Conservation (phyloP, 2,797 vertebrate species). For the Siniperca scherzeri region DNA sequence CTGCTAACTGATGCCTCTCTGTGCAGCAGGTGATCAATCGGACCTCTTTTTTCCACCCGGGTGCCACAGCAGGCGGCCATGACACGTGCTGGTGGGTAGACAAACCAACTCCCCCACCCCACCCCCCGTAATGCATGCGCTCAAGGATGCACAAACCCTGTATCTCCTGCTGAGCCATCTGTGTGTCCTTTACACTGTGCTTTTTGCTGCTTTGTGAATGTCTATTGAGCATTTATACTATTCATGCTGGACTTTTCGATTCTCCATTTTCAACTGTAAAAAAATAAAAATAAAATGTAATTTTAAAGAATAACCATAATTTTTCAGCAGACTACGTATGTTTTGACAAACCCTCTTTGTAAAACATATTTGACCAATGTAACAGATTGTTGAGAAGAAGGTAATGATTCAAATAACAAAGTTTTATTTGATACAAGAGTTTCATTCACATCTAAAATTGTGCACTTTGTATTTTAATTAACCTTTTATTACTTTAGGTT, state of each 20-base stretch:
- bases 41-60: constrained; percentile 43
- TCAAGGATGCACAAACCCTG: constrained; percentile 14
- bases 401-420: background rate
- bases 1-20: constrained; percentile 55
- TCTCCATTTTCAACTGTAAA: background rate
- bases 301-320: background rate
- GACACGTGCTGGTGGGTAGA: constrained; percentile 64
- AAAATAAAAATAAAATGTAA: background rate
- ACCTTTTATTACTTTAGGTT: background rate
- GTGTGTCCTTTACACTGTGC: constrained; percentile 8
- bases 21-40: constrained; percentile 71
- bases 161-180: background rate
- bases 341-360: background rate
- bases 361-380: background rate
- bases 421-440: background rate
- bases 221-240: background rate
- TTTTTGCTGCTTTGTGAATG: background rate
- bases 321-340: background rate
- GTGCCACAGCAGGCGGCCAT: constrained; percentile 57
- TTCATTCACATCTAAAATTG: constrained; percentile 6
- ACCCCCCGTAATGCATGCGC: background rate
- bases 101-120: background rate
- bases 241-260: background rate
- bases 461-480: background rate
- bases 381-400: background rate